Evolutionary conservation across 2,888 invertebrate species (phyloP), one percentile per base, ranked within the genome.

Genomic region (Drosophila kambysellisi): DNA sequence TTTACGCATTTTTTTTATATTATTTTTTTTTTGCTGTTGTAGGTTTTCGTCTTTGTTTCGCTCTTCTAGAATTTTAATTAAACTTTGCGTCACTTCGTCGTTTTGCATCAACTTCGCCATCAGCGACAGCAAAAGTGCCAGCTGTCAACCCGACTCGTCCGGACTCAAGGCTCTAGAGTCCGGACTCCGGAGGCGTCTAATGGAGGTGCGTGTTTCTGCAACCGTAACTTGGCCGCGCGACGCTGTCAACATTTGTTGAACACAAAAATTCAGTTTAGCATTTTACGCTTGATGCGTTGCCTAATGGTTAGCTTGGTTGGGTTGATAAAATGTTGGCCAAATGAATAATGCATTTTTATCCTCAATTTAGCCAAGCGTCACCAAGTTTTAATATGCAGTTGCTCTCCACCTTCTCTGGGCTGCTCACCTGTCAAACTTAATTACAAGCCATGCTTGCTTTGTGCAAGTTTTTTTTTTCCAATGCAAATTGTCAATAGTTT

Each of bases 161-260:
- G 39, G 64, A 59, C 33, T 17, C 15, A 8, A 63, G 29, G 12
- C 17, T 32, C n/a, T 39, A 29, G 29, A 39, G 39, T 35, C 33
- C 17, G 64, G 29, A 30, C 56, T 33, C 29, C 20, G n/a, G 43
- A 56, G 60, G 46, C 73, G 81, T 66, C 88, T 74, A 83, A 86
- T 86, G 80, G 82, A 79, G 84, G 66, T 66, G 78, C 64, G 69
- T 66, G 67, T 60, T 79, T 58, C 65, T 43, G 69, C 39, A 53
- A 33, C 53, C 79, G 60, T 62, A 67, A 74, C 69, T 75, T 86
- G 75, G 70, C 53, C 71, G 77, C 71, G 74, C 65, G 70, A 70
- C 71, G 68, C 88, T 88, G 86, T 89, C 90, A 86, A 89, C 86
- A 86, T 86, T 87, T 79, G 90, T 87, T 79, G 69, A 85, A 87